Conservation (phyloP, 2,113 vertebrate species). For the Hipposideros armiger region DNA sequence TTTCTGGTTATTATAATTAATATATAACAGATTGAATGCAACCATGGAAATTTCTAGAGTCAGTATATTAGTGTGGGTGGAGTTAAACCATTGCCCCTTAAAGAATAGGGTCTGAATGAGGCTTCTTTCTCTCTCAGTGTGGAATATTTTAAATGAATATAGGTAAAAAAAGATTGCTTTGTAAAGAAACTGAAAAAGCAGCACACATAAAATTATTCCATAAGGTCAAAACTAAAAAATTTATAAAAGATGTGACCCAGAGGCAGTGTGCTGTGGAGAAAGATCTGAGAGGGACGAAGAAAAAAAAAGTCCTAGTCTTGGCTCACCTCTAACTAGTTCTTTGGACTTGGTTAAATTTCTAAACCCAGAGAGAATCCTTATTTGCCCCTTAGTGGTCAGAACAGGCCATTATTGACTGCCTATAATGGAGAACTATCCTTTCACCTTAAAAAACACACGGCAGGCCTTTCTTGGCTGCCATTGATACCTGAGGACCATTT, state of each 20-base stretch:
- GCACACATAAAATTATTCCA: neutral
- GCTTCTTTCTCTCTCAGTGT: neutral
- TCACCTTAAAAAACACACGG: neutral
- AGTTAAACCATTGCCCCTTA: neutral
- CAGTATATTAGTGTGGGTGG: neutral
- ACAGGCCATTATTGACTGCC: neutral
- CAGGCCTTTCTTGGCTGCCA: no score
- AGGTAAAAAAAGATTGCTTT: neutral
- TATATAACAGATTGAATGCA: neutral
- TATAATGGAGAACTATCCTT: neutral
- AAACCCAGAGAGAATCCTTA: neutral
- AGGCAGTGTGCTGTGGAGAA: neutral
- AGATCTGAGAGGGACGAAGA: neutral
- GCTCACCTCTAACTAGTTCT: neutral
- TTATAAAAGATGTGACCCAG: neutral
- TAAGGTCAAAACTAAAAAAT: neutral
- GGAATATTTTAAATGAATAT: neutral
- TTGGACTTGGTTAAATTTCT: neutral
- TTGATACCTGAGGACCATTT: neutral
- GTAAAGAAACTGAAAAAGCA: neutral
- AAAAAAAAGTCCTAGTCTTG: neutral
- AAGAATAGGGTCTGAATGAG: neutral
- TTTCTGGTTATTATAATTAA: neutral
- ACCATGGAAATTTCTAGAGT: neutral
- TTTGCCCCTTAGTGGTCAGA: neutral